Conservation (phyloP, 2,113 vertebrate species). For the Halcyon senegalensis region DNA sequence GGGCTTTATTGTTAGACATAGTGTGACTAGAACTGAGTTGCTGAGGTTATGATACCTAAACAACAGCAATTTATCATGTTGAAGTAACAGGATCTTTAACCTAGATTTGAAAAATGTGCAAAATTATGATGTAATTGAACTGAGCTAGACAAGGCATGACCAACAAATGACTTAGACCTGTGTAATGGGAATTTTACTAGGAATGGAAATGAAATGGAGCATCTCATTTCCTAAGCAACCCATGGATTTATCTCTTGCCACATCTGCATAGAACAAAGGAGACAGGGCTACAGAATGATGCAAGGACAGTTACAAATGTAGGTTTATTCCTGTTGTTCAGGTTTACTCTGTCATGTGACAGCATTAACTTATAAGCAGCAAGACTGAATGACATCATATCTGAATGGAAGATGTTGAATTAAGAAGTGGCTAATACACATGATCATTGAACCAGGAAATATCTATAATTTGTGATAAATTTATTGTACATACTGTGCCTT, state of each 20-base stretch:
- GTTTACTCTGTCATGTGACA: neutral
- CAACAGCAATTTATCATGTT: neutral
- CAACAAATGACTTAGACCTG: neutral
- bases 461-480: neutral
- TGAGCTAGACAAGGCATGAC: neutral
- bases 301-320: neutral
- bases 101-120: neutral
- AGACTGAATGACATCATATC: neutral
- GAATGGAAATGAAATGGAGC: neutral
- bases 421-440: neutral
- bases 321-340: neutral
- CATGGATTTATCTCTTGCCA: neutral
- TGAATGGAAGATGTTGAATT: neutral
- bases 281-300: neutral
- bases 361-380: neutral
- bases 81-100: slow-evolving; percentile 3
- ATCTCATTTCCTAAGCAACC: neutral
- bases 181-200: neutral
- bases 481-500: neutral
- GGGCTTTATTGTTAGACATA: slow-evolving; percentile 17
- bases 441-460: neutral
- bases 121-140: slow-evolving; percentile 38
- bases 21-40: neutral
- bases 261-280: neutral
- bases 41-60: slow-evolving; percentile 1